Evolutionary conservation across 2,888 invertebrate species (phyloP).

Genomic region (Xanthorhoe spadicearia): DNA sequence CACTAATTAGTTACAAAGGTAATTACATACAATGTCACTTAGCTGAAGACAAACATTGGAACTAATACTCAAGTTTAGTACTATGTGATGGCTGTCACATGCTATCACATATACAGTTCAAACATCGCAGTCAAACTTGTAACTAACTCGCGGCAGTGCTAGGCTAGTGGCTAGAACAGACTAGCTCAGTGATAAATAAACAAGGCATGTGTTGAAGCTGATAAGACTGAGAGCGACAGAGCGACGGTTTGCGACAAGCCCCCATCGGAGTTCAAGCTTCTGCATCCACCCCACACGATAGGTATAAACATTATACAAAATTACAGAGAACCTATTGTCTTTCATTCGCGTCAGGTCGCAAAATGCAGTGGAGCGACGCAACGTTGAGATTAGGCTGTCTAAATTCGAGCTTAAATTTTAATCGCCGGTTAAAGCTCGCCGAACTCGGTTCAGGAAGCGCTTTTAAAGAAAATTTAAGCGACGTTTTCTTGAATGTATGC

Average conservation of each 20-base stretch:
- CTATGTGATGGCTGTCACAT: slow-evolving; percentile 36
- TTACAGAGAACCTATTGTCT: slow-evolving; percentile 64
- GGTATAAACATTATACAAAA: slow-evolving; percentile 61
- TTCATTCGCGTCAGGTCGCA: slow-evolving; percentile 63
- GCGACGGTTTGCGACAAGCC: slow-evolving; percentile 46
- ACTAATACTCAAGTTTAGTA: slow-evolving; percentile 34
- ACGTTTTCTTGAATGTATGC: slow-evolving; percentile 68
- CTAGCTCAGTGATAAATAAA: slow-evolving; percentile 78
- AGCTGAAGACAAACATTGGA: slow-evolving; percentile 38
- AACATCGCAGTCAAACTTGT: slow-evolving; percentile 56
- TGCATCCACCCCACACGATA: slow-evolving; percentile 51
- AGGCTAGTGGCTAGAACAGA: slow-evolving; percentile 56
- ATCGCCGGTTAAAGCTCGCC: slow-evolving; percentile 69
- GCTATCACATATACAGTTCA: slow-evolving; percentile 49
- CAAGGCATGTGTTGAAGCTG: slow-evolving; percentile 77
- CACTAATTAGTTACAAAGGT: slow-evolving; percentile 43
- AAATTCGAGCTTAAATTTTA: slow-evolving; percentile 80
- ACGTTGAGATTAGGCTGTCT: slow-evolving; percentile 77
- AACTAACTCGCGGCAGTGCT: slow-evolving; percentile 53
- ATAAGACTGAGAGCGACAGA: slow-evolving; percentile 69
- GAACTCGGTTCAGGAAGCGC: slow-evolving; percentile 60
- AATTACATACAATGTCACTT: slow-evolving; percentile 44
- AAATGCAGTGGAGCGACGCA: slow-evolving; percentile 73
- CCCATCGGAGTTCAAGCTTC: slow-evolving; percentile 33
- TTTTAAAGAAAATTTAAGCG: slow-evolving; percentile 69